Conservation (phyloP, 1,140 invertebrate species). For the Drosophila willistoni region DNA sequence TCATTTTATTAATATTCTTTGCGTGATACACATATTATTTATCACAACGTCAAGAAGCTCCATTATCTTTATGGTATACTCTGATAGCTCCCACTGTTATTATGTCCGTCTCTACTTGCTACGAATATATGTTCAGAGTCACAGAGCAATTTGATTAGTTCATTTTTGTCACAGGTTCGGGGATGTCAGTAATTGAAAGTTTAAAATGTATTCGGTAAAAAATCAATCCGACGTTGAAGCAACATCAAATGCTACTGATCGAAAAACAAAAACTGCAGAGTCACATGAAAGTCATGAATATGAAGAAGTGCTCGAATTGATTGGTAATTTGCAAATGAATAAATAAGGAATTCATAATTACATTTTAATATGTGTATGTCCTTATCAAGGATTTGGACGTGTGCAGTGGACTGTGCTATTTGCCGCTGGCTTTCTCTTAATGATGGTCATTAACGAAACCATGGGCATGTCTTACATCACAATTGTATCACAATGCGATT, state of each 20-base stretch:
- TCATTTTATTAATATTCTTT: conserved; percentile 35
- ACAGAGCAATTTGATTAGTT: conserved; percentile 41
- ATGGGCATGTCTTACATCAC: conserved; percentile 81
- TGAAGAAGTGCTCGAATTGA: conserved; percentile 60
- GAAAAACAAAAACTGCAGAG: conserved; percentile 7
- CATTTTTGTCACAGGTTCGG: conserved; percentile 47
- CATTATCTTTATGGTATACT: conserved; percentile 65
- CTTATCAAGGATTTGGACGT: conserved; percentile 61
- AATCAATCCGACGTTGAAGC: conserved; percentile 40
- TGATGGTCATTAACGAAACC: conserved; percentile 80
- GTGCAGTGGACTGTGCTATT: conserved; percentile 69
- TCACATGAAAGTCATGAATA: conserved; percentile 53
- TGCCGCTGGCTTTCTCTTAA: conserved; percentile 66
- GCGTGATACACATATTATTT: conserved; percentile 54
- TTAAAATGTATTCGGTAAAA: conserved; percentile 36
- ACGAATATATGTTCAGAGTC: conserved; percentile 38
- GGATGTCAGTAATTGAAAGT: conserved; percentile 29
- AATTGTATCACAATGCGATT: conserved; percentile 83
- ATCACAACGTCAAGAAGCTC: conserved; percentile 40
- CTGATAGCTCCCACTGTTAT: conserved; percentile 53
- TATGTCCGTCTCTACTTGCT: conserved; percentile 35
- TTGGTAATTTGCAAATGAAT: conserved; percentile 39
- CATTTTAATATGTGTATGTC: neutral
- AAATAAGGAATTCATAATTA: neutral
- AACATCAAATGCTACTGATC: conserved; percentile 18